Percentiles rank a stretch among this genome's conserved stretches.
phyloP scores from a whole-genome alignment of 1,140 invertebrate genomes.

The Batillaria attramentaria region DNA sequence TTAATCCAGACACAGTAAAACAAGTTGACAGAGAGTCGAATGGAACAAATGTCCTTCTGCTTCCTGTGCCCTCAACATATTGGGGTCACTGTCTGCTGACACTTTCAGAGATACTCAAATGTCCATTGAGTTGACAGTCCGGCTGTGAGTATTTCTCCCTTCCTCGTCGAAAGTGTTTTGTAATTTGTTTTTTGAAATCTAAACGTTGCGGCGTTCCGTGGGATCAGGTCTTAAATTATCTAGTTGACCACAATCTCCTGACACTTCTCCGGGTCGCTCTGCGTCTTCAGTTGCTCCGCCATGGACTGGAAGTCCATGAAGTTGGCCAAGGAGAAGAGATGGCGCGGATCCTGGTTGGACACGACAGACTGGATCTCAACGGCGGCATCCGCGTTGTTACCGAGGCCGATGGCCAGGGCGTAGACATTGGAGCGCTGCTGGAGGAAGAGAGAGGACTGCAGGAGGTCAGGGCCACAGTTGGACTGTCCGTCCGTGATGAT shows the following conservation, averaged over 20 bases:
- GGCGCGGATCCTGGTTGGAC: background rate
- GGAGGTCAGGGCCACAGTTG: conserved; percentile 13
- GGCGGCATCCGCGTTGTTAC: background rate
- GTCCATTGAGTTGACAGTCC: too few species aligned
- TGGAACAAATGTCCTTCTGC: too few species aligned
- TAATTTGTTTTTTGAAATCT: too few species aligned
- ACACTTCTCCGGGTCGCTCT: background rate
- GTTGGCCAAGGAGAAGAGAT: conserved; percentile 25
- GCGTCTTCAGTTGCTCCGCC: background rate
- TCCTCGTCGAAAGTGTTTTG: too few species aligned
- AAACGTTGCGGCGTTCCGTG: too few species aligned
- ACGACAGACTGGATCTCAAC: conserved; percentile 13
- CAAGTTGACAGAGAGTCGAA: too few species aligned
- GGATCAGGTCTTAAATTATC: too few species aligned
- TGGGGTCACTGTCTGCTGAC: too few species aligned
- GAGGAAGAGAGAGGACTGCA: background rate
- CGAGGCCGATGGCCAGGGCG: conserved; percentile 21
- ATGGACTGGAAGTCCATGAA: conserved; percentile 15
- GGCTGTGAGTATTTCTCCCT: too few species aligned
- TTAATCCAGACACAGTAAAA: too few species aligned
- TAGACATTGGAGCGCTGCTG: conserved; percentile 20
- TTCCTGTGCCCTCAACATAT: too few species aligned
- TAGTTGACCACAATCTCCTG: background rate
- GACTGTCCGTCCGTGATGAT: conserved; percentile 26
- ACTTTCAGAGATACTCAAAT: too few species aligned